Base-by-base conservation (phyloP, 1,140 invertebrate genomes). In the Pteromalus puparum region DNA sequence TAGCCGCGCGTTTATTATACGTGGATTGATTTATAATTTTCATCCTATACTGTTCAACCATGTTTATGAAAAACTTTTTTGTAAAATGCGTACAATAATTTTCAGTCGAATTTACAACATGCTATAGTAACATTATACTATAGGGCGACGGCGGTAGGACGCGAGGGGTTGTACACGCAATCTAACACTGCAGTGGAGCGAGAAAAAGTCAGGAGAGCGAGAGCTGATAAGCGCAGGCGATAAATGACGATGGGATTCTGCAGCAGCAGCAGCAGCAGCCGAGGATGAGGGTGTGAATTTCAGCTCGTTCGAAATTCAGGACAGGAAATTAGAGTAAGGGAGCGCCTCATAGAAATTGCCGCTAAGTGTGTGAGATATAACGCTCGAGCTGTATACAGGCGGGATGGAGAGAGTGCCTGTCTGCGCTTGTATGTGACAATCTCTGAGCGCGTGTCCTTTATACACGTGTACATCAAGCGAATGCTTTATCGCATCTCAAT, bases 341-440 rank as follows among this genome's bases (percentile, higher is more conserved):
- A 38, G 89, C 89, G 90, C 87, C 88, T 89, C 89, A 90, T 91
- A 90, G 91, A 91, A 92, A 91, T 91, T 91, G 90, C 91, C 90
- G 89, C 90, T 90, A 92, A 92, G 91, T 91, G 91, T 91, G 91
- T 90, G 91, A 92, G 92, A 93, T 91, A 93, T 92, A 92, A 87
- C 87, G 86, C 86, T 34, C 30, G 82, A 87, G 72, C 82, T 86
- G 34, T 34, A 34, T 2, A 34, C 34, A 15, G 0, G 15, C 24
- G 13, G 0, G 6, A 10, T 46, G 15, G 15, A 10, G 30, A 9
- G 72, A 10, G 28, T 38, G 28, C 0, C n/a, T 70, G 68, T 70
- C 38, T 42, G 34, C 2, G 68, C n/a, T n/a, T 34, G 42, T 48
- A 26, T 48, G 79, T 70, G 30, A 24, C 78, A 26, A 70, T 81